These are phyloP conservation scores for Argopecten irradians DNA, from an alignment of 1,140 invertebrate species.

Conservation along the genomic window DNA sequence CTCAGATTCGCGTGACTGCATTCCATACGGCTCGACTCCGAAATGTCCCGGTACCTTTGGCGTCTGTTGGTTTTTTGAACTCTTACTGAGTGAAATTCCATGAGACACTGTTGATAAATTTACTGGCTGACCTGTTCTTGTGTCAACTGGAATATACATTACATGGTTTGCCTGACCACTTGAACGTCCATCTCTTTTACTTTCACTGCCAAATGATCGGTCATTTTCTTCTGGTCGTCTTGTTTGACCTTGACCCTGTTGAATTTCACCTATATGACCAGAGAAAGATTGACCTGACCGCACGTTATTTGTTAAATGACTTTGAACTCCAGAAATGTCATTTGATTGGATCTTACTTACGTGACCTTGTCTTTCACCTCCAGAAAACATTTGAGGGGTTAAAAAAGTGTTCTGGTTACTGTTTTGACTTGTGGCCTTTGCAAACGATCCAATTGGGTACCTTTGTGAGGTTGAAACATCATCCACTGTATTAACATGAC, in stretches of 20 bases:
- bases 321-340: not conserved
- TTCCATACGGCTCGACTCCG: not conserved
- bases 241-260: not conserved
- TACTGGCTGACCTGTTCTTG: not conserved
- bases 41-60: not conserved
- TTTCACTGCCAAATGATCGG: not conserved
- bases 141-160: slow-evolving; percentile 37
- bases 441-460: not conserved
- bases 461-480: not conserved
- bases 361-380: not conserved
- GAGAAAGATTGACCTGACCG: not conserved
- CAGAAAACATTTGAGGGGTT: no score
- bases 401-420: no score
- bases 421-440: no score
- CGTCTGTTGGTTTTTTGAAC: not conserved
- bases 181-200: not conserved
- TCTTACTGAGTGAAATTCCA: not conserved
- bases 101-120: slow-evolving; percentile 4
- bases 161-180: not conserved
- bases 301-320: not conserved
- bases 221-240: not conserved
- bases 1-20: not conserved
- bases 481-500: not conserved
- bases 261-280: not conserved
- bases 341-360: not conserved